Evolutionary conservation across 2,797 vertebrate species (phyloP), one percentile per base, ranked within the genome.

Genomic region (Xiphophorus birchmanni): DNA sequence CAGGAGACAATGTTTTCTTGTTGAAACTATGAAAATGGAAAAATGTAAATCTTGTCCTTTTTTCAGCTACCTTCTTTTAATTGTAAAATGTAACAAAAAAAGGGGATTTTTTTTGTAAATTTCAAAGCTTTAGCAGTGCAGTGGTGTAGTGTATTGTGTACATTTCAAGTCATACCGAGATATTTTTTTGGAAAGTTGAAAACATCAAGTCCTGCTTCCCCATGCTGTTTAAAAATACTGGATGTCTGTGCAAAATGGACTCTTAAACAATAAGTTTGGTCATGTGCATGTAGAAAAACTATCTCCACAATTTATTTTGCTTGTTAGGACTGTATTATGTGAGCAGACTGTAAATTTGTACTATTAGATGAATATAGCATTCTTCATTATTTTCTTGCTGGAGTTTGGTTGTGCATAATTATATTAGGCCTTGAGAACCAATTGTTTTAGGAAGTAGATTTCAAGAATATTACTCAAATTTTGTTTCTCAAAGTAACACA

Each of bases 1-100:
- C 58, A 78, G 81, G 21, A 78, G 78, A 29, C 11, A 1, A 5
- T 56, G 18, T 42, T 23, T 42, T 67, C 45, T n/a, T 63, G 54
- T 63, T 52, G 47, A 60, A 44, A 37, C 77, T 73, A 5, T 79
- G 72, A 76, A 75, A 71, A 75, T 44, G 17, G 74, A 75, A 48
- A 73, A 81, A 15, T 80, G 67, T 82, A 89, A 17, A 72, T 75
- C 4, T 21, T 32, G 35, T 54, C 52, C n/a, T 26, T 42, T 15
- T 29, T 21, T 5, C 12, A 12, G 5, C 18, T 15, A 13, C 3
- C 7, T 0, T 4, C 3, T 58, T 60, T 60, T 32, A n/a, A 58
- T 60, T 5, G 32, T 5, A 60, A 54, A 54, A 52, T 23, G 2
- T 23, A 0, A 50, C 2, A 23, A 23, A 52, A 48, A 52, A 52